phyloP scores from a whole-genome alignment of 2,113 vertebrate genomes.

The Nipponia nippon region DNA sequence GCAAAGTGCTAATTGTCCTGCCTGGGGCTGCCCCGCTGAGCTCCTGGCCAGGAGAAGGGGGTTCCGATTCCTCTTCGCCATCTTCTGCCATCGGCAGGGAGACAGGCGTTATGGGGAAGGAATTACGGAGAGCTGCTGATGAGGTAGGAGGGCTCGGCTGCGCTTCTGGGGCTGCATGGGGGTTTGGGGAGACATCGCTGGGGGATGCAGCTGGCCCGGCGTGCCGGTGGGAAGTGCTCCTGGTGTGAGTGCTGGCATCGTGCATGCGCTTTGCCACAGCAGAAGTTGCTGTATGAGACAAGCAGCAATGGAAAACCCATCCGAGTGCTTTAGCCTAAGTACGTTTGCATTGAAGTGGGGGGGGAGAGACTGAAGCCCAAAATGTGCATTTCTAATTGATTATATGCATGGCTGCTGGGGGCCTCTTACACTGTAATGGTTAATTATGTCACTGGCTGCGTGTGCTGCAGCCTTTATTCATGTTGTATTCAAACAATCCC shows the following conservation, averaged over 20 bases:
- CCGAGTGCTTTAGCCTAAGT: not conserved
- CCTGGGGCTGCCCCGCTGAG: not conserved
- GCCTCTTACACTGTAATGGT: slow-evolving; percentile 40
- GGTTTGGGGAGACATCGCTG: accelerated
- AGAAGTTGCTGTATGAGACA: not conserved
- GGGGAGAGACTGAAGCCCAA: not conserved
- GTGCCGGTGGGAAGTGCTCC: not conserved
- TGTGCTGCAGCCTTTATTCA: not conserved
- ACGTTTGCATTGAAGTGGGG: not conserved
- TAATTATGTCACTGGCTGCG: slow-evolving; percentile 45
- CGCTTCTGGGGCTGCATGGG: not conserved
- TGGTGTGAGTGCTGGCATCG: accelerated
- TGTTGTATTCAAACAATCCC: not conserved
- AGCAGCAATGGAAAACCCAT: not conserved
- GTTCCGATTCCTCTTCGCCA: not conserved
- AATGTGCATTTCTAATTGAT: slow-evolving; percentile 50
- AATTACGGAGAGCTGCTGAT: not conserved
- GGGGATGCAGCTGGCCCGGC: not conserved
- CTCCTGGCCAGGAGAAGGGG: not conserved
- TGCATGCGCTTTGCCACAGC: accelerated
- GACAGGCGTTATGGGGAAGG: accelerated
- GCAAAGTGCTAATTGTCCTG: not conserved
- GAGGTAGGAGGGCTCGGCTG: not conserved
- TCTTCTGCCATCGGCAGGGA: not conserved
- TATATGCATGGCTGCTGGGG: slow-evolving; percentile 42